Percentiles rank a stretch among this genome's conserved stretches.
phyloP scores from a whole-genome alignment of 2,888 invertebrate genomes.

The Gryllus longicercus region DNA sequence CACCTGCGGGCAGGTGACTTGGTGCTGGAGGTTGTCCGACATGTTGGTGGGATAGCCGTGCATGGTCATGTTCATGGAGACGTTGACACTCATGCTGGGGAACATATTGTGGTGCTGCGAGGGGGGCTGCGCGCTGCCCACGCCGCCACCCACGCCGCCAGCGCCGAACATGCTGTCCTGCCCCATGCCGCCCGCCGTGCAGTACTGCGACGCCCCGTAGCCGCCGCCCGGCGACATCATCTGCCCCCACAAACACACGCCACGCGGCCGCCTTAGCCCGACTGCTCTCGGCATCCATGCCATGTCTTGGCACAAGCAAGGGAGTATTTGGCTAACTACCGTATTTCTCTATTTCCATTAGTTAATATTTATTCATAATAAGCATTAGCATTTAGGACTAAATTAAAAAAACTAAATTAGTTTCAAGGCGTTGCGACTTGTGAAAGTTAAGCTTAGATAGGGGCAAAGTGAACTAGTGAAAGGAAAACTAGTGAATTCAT shows the following conservation, averaged over 20 bases:
- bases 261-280: neutral
- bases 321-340: too few relatives aligned
- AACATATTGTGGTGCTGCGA: constrained; percentile 50
- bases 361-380: too few relatives aligned
- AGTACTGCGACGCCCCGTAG: constrained; percentile 37
- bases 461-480: too few relatives aligned
- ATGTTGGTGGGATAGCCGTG: constrained; percentile 56
- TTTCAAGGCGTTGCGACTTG: too few relatives aligned
- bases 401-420: too few relatives aligned
- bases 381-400: too few relatives aligned
- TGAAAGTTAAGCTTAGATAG: too few relatives aligned
- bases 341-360: too few relatives aligned
- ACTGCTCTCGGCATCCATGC: too few relatives aligned
- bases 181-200: constrained; percentile 29
- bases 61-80: constrained; percentile 98
- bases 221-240: constrained; percentile 52
- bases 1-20: constrained; percentile 68
- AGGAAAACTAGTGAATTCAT: too few relatives aligned
- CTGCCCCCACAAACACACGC: constrained; percentile 44
- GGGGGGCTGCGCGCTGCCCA: constrained; percentile 43
- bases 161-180: constrained; percentile 32
- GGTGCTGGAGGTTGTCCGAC: constrained; percentile 50
- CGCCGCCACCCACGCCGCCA: neutral
- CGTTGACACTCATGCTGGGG: constrained; percentile 94
- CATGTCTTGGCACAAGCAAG: too few relatives aligned